phyloP scores from a whole-genome alignment of 2,888 invertebrate genomes.

The Dinocampus coccinellae region DNA sequence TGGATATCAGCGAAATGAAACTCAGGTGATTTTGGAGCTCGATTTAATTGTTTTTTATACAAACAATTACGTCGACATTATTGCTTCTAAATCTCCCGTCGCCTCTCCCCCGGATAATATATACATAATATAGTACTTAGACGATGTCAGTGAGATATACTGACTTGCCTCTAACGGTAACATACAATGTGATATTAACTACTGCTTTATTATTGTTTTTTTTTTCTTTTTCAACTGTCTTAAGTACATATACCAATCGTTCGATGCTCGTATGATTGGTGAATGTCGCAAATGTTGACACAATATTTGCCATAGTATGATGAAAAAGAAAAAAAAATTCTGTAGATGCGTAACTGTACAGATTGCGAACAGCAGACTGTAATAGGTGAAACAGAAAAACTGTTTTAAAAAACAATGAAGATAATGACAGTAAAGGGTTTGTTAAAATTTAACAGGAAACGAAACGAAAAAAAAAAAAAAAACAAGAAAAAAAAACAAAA shows the following conservation, averaged over 20 bases:
- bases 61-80: conserved; percentile 38
- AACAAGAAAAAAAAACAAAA: too few species aligned
- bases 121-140: conserved; percentile 45
- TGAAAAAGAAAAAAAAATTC: conserved; percentile 14
- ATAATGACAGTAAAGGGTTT: conserved; percentile 54
- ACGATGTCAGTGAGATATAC: conserved; percentile 39
- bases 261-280: conserved; percentile 35
- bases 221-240: conserved; percentile 39
- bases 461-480: background rate
- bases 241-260: conserved; percentile 33
- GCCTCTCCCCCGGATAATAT: conserved; percentile 40
- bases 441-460: conserved; percentile 68
- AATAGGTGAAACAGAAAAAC: conserved; percentile 35
- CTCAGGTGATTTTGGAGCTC: conserved; percentile 42
- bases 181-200: conserved; percentile 48
- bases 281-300: conserved; percentile 27
- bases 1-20: conserved; percentile 24
- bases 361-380: conserved; percentile 8
- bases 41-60: conserved; percentile 18
- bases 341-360: conserved; percentile 27
- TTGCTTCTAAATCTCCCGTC: conserved; percentile 44
- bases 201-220: conserved; percentile 42
- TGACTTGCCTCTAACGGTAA: conserved; percentile 43
- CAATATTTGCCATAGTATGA: conserved; percentile 39
- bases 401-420: conserved; percentile 54